These are phyloP conservation scores for Eustalomyia histrio DNA, from an alignment of 2,888 invertebrate genomes.

Conservation along the genomic window DNA sequence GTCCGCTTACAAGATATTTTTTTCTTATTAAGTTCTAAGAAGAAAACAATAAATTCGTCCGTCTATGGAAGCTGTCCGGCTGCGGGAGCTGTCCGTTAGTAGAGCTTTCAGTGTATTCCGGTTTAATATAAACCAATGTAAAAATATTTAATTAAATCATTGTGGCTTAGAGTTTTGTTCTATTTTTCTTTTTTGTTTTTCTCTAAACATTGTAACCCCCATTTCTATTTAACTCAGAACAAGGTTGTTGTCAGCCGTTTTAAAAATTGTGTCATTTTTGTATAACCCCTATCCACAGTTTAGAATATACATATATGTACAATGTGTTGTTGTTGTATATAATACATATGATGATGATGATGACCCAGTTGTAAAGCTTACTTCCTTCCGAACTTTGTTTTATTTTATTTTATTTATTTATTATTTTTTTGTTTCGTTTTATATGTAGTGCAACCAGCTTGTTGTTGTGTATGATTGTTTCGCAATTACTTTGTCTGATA, in stretches of 20 bases:
- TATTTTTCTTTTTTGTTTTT: neutral
- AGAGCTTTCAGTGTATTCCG: too few species aligned
- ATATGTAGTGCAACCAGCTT: constrained; percentile 29
- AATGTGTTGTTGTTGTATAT: neutral
- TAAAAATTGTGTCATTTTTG: constrained; percentile 55
- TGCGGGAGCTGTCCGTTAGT: too few species aligned
- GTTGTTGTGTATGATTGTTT: constrained; percentile 47
- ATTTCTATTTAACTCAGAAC: constrained; percentile 28
- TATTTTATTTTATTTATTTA: constrained; percentile 18
- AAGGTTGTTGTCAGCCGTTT: constrained; percentile 46
- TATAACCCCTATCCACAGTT: constrained; percentile 34
- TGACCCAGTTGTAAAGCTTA: constrained; percentile 59
- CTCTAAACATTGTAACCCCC: constrained; percentile 8
- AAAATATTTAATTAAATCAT: neutral
- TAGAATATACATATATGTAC: too few species aligned
- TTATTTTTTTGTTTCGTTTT: constrained; percentile 7
- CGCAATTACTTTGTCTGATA: constrained; percentile 56
- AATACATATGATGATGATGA: constrained; percentile 14
- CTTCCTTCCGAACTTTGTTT: constrained; percentile 62
- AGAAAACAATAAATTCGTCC: too few species aligned
- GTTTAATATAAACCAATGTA: too few species aligned
- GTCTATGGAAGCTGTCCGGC: too few species aligned
- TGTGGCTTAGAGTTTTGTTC: neutral
- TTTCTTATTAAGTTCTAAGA: too few species aligned
- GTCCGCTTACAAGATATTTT: too few species aligned